Evolutionary conservation across 2,888 invertebrate genomes (phyloP).

Genomic region (Halictus quadricinctus): DNA sequence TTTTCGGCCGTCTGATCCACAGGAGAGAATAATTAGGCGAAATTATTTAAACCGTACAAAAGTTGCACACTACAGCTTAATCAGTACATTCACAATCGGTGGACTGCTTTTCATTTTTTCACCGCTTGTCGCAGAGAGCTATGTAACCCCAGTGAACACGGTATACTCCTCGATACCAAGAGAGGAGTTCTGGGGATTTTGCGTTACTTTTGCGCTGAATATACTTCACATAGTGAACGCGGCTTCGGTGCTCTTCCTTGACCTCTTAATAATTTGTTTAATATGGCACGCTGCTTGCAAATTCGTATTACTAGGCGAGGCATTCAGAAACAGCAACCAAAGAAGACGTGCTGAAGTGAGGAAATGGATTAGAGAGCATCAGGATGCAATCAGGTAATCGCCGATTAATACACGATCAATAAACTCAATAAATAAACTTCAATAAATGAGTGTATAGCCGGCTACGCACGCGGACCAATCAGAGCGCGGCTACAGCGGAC

Average conservation of each 20-base stretch:
- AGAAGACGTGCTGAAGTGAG: constrained; percentile 11
- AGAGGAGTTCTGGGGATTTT: constrained; percentile 39
- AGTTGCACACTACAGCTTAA: constrained; percentile 3
- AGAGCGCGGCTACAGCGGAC: too few relatives aligned
- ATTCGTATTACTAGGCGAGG: constrained; percentile 25
- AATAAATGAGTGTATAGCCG: background rate
- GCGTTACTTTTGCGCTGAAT: constrained; percentile 31
- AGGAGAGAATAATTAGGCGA: constrained; percentile 27
- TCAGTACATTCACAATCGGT: constrained; percentile 11
- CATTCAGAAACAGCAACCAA: background rate
- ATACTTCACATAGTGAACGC: constrained; percentile 24
- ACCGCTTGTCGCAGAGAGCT: constrained; percentile 24
- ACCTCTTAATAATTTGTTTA: constrained; percentile 45
- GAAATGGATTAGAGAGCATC: constrained; percentile 37
- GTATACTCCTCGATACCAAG: constrained; percentile 41
- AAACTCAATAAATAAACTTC: background rate
- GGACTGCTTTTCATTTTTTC: constrained; percentile 16
- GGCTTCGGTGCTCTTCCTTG: constrained; percentile 29
- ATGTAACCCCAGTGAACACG: constrained; percentile 46
- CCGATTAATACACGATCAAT: background rate
- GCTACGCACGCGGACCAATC: too few relatives aligned
- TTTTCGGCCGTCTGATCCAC: constrained; percentile 7
- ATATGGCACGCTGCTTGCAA: constrained; percentile 49
- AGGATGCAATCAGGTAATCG: constrained; percentile 45
- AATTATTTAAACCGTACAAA: background rate